These are phyloP conservation scores for Heliopora coerulea DNA, from an alignment of 92 coral and sea anemone species.

Conservation along the genomic window DNA sequence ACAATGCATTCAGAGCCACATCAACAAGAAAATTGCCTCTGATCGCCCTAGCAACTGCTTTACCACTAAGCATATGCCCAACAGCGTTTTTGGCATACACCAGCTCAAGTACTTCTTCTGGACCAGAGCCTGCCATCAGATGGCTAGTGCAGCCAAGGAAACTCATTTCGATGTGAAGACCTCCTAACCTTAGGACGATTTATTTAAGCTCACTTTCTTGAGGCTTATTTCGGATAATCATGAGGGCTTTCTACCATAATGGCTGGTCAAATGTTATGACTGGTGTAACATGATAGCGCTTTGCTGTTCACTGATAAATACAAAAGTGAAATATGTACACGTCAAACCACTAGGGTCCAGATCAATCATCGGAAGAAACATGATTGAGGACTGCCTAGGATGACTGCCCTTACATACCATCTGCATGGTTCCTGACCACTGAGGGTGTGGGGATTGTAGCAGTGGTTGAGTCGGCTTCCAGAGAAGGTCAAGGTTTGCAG, in stretches of 20 bases:
- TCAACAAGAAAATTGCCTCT: constrained; percentile 48
- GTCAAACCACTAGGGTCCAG: background rate
- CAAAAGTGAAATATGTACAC: background rate
- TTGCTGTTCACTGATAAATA: background rate
- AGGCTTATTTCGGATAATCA: constrained; percentile 18
- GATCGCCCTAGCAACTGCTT: constrained; percentile 3
- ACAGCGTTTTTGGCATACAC: too few relatives aligned
- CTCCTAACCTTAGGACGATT: constrained; percentile 1
- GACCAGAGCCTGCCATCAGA: background rate
- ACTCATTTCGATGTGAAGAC: background rate
- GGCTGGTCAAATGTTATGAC: background rate
- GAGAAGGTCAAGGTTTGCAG: too few relatives aligned
- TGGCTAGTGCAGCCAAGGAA: background rate
- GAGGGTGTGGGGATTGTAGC: too few relatives aligned
- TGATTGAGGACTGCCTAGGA: constrained; percentile 1
- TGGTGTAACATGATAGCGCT: constrained; percentile 14
- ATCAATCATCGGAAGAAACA: constrained; percentile 8
- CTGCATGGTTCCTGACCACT: constrained; percentile 47
- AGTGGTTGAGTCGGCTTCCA: too few relatives aligned
- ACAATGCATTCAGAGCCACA: constrained; percentile 20
- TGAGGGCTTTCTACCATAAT: constrained; percentile 34
- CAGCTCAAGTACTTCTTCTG: background rate
- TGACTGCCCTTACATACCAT: constrained; percentile 17
- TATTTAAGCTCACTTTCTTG: background rate
- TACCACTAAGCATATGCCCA: constrained; percentile 13